Base-by-base conservation (phyloP, 2,888 invertebrate genomes). In the Phortica okadai region DNA sequence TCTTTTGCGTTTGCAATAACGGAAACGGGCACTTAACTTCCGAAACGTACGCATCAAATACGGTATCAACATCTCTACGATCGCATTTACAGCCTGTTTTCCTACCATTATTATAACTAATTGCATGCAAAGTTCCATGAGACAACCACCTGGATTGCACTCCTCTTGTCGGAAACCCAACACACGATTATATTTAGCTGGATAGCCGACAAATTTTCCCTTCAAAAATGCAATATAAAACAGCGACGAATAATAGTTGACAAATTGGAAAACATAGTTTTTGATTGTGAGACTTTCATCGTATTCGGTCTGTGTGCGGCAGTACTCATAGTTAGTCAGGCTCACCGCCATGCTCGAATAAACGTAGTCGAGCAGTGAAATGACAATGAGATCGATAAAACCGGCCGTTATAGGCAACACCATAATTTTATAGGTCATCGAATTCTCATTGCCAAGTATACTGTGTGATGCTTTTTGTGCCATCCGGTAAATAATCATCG, bases 231-330 rank as follows among this genome's bases (percentile, higher is more conserved):
- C 95, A 79, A 97, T 96, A 90, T 97, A 97, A 92, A 97, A 96
- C 79, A 97, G 95, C 33, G 96, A 96, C 2, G 96, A 95, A 90
- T 97, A 97, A 91, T 95, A 97, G 92, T 97, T 97, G 83, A 97
- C 95, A 91, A 97, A 97, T 92, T 97, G 96, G 82, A 97, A 95
- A 81, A 96, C 92, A 91, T 97, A 97, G 88, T 97, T 95, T 92
- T 97, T 97, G 82, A 97, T 92, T 2, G 97, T 96, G 74, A 97
- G 93, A 88, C 96, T 96, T 88, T 97, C 96, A 83, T 97, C 97
- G 89, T 96, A 97, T 91, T 97, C 96, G 5, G 95, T 95, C 92
- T 97, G 96, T 0, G 97, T 97, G 81, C 96, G 92, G 84, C 95
- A 94, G 83, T 95, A 92, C 91, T 96, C 95, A 92, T 95, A 92